A percentile compares a stretch with the other conserved stretches of the same genome.
phyloP scores from a whole-genome alignment of 2,888 invertebrate species.

The Trypoxylon attenuatum region DNA sequence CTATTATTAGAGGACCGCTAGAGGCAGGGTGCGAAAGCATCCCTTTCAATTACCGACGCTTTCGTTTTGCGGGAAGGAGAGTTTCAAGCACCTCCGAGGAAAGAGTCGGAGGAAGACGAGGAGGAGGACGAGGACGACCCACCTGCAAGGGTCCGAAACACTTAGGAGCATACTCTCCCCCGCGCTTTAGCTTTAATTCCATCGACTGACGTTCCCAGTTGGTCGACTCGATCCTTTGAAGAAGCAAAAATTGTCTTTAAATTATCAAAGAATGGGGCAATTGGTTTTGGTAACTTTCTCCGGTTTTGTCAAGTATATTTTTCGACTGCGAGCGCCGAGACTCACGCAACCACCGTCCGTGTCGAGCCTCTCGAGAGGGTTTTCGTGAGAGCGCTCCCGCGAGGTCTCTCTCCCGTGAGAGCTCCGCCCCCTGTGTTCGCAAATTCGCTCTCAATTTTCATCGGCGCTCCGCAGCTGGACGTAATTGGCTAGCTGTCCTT shows the following conservation, averaged over 20 bases:
- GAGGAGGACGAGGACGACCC: constrained; percentile 52
- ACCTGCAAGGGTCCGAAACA: too few species aligned
- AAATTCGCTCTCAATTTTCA: constrained; percentile 57
- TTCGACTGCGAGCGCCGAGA: background rate
- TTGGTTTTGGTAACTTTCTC: too few species aligned
- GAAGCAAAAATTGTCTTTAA: too few species aligned
- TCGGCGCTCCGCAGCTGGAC: constrained; percentile 51
- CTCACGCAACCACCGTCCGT: too few species aligned
- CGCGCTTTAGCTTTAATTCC: too few species aligned
- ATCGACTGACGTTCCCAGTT: too few species aligned
- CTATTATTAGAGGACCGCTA: constrained; percentile 68
- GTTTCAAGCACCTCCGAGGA: background rate
- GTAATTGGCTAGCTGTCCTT: constrained; percentile 53
- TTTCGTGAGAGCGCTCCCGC: too few species aligned
- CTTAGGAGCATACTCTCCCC: too few species aligned
- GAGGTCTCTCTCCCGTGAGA: background rate
- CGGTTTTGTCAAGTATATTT: too few species aligned
- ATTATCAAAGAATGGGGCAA: too few species aligned
- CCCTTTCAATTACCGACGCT: constrained; percentile 70
- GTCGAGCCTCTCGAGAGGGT: too few species aligned
- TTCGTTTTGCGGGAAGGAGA: constrained; percentile 49
- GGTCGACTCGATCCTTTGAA: too few species aligned
- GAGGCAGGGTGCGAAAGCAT: constrained; percentile 62
- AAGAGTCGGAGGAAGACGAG: constrained; percentile 32
- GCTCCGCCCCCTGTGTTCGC: constrained; percentile 46